These are phyloP conservation scores for Bombus polaris DNA, from an alignment of 1,140 invertebrate species.

Conservation along the genomic window DNA sequence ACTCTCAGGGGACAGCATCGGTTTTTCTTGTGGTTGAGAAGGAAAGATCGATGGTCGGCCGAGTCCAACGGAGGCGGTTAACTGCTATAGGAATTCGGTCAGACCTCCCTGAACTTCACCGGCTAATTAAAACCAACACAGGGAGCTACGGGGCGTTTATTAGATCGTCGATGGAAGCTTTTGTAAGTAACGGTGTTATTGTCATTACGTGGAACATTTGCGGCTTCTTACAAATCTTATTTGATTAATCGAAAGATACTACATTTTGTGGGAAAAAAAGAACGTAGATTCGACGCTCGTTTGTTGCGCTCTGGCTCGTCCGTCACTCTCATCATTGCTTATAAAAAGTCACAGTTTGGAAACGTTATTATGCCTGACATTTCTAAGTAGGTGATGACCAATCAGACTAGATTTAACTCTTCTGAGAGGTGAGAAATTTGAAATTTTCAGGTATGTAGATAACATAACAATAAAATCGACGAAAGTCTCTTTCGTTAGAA, in stretches of 20 bases:
- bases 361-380: not conserved
- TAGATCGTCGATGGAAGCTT: not conserved
- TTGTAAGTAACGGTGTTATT: not conserved
- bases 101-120: slow-evolving; percentile 19
- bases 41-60: slow-evolving; percentile 29
- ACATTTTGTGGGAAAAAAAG: not conserved
- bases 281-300: not conserved
- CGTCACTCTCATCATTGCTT: too few relatives aligned
- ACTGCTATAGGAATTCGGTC: slow-evolving; percentile 12
- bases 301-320: too few relatives aligned
- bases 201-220: not conserved
- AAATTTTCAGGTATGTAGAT: not conserved
- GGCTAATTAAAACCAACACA: slow-evolving; percentile 22
- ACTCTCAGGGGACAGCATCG: not conserved
- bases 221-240: too few relatives aligned
- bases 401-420: not conserved
- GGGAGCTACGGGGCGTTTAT: not conserved
- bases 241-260: too few relatives aligned
- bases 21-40: slow-evolving; percentile 54
- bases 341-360: not conserved
- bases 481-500: not conserved
- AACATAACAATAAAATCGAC: not conserved
- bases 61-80: slow-evolving; percentile 11
- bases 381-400: not conserved
- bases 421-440: not conserved